Evolutionary conservation across 1,140 invertebrate genomes (phyloP), one percentile per base, ranked within the genome.

Genomic region (Drosophila mayri): DNA sequence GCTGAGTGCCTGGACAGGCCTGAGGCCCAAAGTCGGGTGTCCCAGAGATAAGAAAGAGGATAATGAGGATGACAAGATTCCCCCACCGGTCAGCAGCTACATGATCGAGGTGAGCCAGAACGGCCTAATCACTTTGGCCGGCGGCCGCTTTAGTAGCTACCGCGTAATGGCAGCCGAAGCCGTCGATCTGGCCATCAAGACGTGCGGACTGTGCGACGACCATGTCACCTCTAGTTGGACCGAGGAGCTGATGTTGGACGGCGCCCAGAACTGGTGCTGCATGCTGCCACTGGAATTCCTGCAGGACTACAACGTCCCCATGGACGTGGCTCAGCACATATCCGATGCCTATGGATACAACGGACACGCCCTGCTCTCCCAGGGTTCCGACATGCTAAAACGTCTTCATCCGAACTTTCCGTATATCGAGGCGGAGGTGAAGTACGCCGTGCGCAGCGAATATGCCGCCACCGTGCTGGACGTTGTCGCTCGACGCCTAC

Each of bases 251-350:
- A 4, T 52, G 22, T 25, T 88, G 7, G 85, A 88, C 18, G 85
- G 85, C 0, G 77, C 74, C 18, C 54, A 79, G 9, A 71, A 61
- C 6, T 81, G 64, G 52, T 66, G 49, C 28, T 54, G 63, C 44
- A 68, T 85, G 81, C 20, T 90, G 41, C 78, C 85, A 0, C 25
- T 90, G 11, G 60, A 90, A 12, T 46, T 88, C 10, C 11, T 76
- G 16, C 85, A 88, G 60, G 40, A 47, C 20, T 85, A 81, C 46
- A 52, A 72, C 30, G 38, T 88, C 20, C 77, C 77, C 25, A 74
- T 79, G 62, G 85, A 88, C 28, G 67, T 88, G 49, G 85, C 85
- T 0, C 73, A 90, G 16, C 85, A 88, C 60, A 66, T 88, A 7
- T 50, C 81, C 32, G 81, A 85, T 0, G 61, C 74, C 2, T 88